Percentiles rank a stretch among this genome's conserved stretches.
phyloP scores from a whole-genome alignment of 2,888 invertebrate species.

The Dorcus hopei region DNA sequence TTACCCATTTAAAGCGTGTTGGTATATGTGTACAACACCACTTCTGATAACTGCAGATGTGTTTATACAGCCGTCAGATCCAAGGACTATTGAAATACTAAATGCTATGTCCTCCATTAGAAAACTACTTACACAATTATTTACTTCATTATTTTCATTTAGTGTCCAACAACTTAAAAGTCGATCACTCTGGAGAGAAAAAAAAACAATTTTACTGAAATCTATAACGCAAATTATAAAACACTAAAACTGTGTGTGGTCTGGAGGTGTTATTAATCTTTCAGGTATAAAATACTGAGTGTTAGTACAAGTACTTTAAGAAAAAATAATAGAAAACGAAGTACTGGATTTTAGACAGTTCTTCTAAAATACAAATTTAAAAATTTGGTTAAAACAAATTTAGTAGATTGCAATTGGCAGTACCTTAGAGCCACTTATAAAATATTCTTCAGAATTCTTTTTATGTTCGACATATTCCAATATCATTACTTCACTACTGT shows the following conservation, averaged over 20 bases:
- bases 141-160: conserved; percentile 48
- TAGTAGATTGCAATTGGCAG: too few relatives aligned
- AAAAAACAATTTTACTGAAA: neutral
- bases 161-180: conserved; percentile 54
- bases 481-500: conserved; percentile 56
- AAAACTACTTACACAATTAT: conserved; percentile 56
- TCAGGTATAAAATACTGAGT: too few relatives aligned
- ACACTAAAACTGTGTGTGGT: too few relatives aligned
- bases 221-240: too few relatives aligned
- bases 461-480: conserved; percentile 45
- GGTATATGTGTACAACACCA: conserved; percentile 77
- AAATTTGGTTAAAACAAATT: too few relatives aligned
- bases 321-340: too few relatives aligned
- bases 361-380: too few relatives aligned
- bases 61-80: conserved; percentile 52
- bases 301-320: too few relatives aligned
- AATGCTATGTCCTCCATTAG: conserved; percentile 68
- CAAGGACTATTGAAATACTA: conserved; percentile 52
- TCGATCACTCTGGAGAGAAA: conserved; percentile 42
- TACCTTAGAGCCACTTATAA: conserved; percentile 51
- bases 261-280: too few relatives aligned
- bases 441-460: conserved; percentile 40
- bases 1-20: conserved; percentile 73
- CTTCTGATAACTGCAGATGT: conserved; percentile 63
- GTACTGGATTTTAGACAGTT: too few relatives aligned